Base-by-base conservation (phyloP, 2,113 vertebrate genomes). In the Leiothrix lutea region DNA sequence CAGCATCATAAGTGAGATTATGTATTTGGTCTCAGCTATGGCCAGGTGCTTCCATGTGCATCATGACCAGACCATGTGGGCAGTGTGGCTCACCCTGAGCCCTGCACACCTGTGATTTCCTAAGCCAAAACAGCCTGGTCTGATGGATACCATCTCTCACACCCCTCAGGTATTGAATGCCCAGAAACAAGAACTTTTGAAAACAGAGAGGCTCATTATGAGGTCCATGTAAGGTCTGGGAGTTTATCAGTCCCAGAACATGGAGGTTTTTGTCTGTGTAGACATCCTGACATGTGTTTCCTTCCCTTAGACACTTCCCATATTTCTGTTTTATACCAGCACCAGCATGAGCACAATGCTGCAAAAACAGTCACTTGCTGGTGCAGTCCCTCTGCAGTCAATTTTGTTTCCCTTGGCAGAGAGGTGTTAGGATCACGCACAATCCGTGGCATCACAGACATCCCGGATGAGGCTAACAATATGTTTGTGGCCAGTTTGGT, bases 51-150 rank as follows among this genome's bases (percentile, higher is more conserved):
- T 58, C 54, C 42, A 14, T 0, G 0, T 12, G 44, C 6, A 3
- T 35, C 26, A 28, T 14, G 24, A 8, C 38, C 0, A 0, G 25
- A 22, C 21, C 0, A 0, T 11, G 38, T 47, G 35, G 25, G 25
- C 42, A 92, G 54, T 0, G 0, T 45, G 42, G 42, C 36, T 83
- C 36, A 65, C 24, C 14, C 54, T 54, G 62, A 4, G 2, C 8
- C 5, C 24, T 21, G 25, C 19, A 53, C 40, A 50, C 16, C n/a
- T 13, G 40, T 21, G 42, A 78, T 70, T 86, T 84, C 42, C 48
- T 35, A 20, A 51, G 12, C 36, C 3, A 3, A 73, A 86, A 22
- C 14, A 85, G 9, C 22, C 58, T 5, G 1, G 2, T n/a, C 19
- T 42, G 40, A 8, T 62, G 38, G 19, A 38, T 7, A 6, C 20